Percentiles rank a stretch among this genome's conserved stretches.
phyloP scores from a whole-genome alignment of 2,888 invertebrate species.

The Pammene aurita region DNA sequence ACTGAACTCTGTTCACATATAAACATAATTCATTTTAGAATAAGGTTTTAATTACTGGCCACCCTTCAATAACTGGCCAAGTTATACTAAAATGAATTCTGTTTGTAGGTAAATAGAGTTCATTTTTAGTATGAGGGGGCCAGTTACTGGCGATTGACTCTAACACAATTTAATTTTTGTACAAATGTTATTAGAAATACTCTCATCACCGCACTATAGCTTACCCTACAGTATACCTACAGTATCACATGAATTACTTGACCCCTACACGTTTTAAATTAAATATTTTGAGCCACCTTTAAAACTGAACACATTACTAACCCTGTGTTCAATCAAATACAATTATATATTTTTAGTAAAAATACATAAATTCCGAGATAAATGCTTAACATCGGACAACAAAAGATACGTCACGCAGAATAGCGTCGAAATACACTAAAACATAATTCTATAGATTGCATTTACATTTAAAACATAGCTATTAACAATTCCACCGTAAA shows the following conservation, averaged over 20 bases:
- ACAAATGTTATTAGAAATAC: conserved; percentile 1
- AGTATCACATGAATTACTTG: conserved; percentile 39
- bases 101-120: too few species aligned
- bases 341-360: conserved; percentile 33
- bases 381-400: conserved; percentile 45
- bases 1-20: too few species aligned
- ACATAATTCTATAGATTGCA: conserved; percentile 29
- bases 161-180: background rate
- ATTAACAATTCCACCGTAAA: conserved; percentile 28
- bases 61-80: too few species aligned
- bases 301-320: conserved; percentile 61
- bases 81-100: too few species aligned
- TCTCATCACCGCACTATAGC: conserved; percentile 10
- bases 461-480: conserved; percentile 17
- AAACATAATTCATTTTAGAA: too few species aligned
- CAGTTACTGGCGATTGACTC: too few species aligned
- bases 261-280: conserved; percentile 29
- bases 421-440: conserved; percentile 22
- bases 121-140: too few species aligned
- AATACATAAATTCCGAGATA: conserved; percentile 35
- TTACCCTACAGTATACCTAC: conserved; percentile 36
- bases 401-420: conserved; percentile 45
- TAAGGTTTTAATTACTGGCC: too few species aligned
- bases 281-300: conserved; percentile 39
- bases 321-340: conserved; percentile 62